These are phyloP conservation scores for Orestias chungarensis DNA, from an alignment of 2,797 vertebrate species.

Conservation along the genomic window DNA sequence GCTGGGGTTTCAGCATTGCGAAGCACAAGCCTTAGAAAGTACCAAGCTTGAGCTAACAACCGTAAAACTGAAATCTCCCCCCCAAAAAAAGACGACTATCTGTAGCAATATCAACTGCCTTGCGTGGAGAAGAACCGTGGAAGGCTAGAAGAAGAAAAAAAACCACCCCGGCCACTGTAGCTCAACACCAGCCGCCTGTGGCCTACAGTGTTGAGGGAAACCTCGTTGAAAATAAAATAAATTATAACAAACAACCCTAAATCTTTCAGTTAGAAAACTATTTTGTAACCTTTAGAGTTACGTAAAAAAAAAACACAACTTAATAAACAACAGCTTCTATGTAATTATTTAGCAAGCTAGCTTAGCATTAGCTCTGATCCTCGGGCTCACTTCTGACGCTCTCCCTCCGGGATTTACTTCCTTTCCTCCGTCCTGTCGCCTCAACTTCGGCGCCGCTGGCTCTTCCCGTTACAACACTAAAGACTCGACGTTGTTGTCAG, in stretches of 20 bases:
- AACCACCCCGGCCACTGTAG: slow-evolving; percentile 53
- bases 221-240: slow-evolving; percentile 28
- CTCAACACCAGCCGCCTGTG: slow-evolving; percentile 57
- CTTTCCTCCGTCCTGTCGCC: slow-evolving; percentile 48
- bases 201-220: slow-evolving; percentile 61
- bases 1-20: slow-evolving; percentile 81
- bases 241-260: slow-evolving; percentile 38
- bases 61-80: slow-evolving; percentile 39
- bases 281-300: slow-evolving; percentile 27
- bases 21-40: slow-evolving; percentile 63
- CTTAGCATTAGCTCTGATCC: slow-evolving; percentile 75
- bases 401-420: slow-evolving; percentile 70
- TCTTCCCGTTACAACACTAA: slow-evolving; percentile 43
- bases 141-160: slow-evolving; percentile 44
- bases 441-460: slow-evolving; percentile 50
- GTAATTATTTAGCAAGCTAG: slow-evolving; percentile 62
- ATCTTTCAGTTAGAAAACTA: slow-evolving; percentile 1
- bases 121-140: slow-evolving; percentile 52
- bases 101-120: slow-evolving; percentile 47
- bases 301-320: slow-evolving; percentile 38
- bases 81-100: slow-evolving; percentile 41
- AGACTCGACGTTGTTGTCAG: slow-evolving; percentile 58
- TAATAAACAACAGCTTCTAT: slow-evolving; percentile 60
- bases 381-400: slow-evolving; percentile 66
- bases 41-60: slow-evolving; percentile 53